Conservation (phyloP, 2,797 vertebrate genomes). For the Setipinna tenuifilis region DNA sequence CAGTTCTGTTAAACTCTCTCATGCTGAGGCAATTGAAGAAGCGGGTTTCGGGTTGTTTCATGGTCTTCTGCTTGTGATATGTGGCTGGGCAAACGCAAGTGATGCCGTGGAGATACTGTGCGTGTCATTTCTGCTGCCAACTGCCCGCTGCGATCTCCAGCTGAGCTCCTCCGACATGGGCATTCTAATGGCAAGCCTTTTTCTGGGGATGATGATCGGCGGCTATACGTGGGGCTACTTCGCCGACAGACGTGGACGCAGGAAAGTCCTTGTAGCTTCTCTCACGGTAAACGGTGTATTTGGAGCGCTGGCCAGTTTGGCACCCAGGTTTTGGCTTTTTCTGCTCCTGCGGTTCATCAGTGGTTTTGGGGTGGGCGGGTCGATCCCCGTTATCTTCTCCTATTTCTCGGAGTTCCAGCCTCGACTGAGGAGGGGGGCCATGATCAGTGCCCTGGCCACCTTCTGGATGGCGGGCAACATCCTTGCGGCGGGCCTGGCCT, state of each 20-base stretch:
- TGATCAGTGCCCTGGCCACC: slow-evolving; percentile 80
- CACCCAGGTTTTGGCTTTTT: slow-evolving; percentile 75
- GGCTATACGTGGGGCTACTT: slow-evolving; percentile 79
- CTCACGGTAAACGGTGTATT: slow-evolving; percentile 76
- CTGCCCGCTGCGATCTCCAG: slow-evolving; percentile 69
- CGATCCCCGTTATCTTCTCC: slow-evolving; percentile 80
- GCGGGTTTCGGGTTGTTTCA: slow-evolving; percentile 80
- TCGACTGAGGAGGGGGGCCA: slow-evolving; percentile 68
- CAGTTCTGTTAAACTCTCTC: slow-evolving; percentile 56
- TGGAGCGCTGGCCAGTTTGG: slow-evolving; percentile 70
- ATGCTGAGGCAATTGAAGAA: slow-evolving; percentile 75
- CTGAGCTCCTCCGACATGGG: slow-evolving; percentile 78
- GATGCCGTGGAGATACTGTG: slow-evolving; percentile 80
- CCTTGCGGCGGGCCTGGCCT: slow-evolving; percentile 77
- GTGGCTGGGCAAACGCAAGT: slow-evolving; percentile 81
- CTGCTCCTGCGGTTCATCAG: slow-evolving; percentile 77
- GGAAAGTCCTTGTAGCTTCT: slow-evolving; percentile 70
- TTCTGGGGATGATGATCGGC: slow-evolving; percentile 83
- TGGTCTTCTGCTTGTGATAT: slow-evolving; percentile 70
- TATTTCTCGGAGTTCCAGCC: slow-evolving; percentile 84
- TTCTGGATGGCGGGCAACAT: slow-evolving; percentile 85
- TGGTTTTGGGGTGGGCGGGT: slow-evolving; percentile 78
- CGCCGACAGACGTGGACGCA: slow-evolving; percentile 75
- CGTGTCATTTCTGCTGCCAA: slow-evolving; percentile 79
- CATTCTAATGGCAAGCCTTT: slow-evolving; percentile 77